These are phyloP conservation scores for Cinclus mexicanus DNA, from an alignment of 2,113 vertebrate species.

Conservation along the genomic window DNA sequence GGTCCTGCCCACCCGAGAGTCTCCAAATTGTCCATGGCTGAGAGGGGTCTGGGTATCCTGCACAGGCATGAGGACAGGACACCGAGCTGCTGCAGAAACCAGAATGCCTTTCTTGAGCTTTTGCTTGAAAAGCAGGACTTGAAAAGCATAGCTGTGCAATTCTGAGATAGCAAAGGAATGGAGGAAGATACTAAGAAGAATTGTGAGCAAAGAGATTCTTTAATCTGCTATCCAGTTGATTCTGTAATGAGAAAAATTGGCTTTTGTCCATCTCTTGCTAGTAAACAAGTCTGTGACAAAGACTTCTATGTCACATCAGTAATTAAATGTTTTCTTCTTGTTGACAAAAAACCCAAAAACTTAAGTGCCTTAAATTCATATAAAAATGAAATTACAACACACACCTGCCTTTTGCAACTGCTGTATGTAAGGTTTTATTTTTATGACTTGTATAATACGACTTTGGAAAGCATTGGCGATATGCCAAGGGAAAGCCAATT, in stretches of 20 bases:
- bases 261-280: background rate
- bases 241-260: background rate
- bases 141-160: background rate
- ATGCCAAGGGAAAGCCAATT: background rate
- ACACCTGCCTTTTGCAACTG: background rate
- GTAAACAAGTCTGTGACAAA: background rate
- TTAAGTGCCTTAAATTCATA: background rate
- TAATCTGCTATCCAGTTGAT: background rate
- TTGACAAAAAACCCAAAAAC: background rate
- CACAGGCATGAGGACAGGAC: background rate
- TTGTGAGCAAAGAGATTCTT: background rate
- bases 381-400: background rate
- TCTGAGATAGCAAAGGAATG: background rate
- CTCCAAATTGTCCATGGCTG: background rate
- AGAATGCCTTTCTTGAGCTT: background rate
- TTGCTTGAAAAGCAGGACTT: background rate
- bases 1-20: rapidly evolving
- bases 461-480: background rate
- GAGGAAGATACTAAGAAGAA: background rate
- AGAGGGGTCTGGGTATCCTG: background rate
- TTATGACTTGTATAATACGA: background rate
- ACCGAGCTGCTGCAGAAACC: background rate
- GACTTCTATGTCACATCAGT: background rate
- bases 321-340: background rate
- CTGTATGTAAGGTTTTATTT: background rate